Conservation (phyloP, 2,797 vertebrate species). For the Leptatherina wallacei region DNA sequence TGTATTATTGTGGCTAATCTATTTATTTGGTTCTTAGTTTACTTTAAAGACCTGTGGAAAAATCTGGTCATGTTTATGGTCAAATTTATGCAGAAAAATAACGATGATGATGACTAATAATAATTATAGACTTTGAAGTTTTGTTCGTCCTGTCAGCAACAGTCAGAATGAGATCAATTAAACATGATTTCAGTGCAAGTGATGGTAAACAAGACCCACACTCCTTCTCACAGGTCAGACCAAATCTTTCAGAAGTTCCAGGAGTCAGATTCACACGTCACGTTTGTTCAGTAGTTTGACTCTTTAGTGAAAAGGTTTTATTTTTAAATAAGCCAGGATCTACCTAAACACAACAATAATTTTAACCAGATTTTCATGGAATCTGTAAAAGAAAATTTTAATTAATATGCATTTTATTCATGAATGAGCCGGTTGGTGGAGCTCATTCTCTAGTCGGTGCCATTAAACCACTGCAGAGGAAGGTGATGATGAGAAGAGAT, state of each 20-base stretch:
- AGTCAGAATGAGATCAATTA: background rate
- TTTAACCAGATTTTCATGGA: background rate
- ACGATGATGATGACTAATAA: no score
- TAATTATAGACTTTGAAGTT: no score
- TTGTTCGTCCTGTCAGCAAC: background rate
- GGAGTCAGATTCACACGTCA: background rate
- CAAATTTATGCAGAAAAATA: background rate
- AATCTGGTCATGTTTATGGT: background rate
- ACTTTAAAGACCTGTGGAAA: background rate
- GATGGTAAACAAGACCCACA: background rate
- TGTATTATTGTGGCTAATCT: background rate
- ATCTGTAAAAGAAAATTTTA: background rate
- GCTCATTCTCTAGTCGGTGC: background rate
- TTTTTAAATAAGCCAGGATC: background rate
- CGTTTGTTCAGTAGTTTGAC: background rate
- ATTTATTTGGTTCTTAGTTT: background rate
- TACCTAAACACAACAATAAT: background rate
- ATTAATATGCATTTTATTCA: constrained; percentile 7
- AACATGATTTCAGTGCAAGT: constrained; percentile 1
- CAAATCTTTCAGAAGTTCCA: background rate
- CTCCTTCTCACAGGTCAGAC: background rate
- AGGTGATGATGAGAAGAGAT: background rate
- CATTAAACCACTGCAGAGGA: constrained; percentile 11
- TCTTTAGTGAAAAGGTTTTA: background rate
- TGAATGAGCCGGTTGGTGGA: constrained; percentile 16